A percentile compares a stretch with the other conserved stretches of the same genome.
Evolutionary conservation across 1,140 invertebrate species (phyloP).

Genomic region (Caenorhabditis inopinata): DNA sequence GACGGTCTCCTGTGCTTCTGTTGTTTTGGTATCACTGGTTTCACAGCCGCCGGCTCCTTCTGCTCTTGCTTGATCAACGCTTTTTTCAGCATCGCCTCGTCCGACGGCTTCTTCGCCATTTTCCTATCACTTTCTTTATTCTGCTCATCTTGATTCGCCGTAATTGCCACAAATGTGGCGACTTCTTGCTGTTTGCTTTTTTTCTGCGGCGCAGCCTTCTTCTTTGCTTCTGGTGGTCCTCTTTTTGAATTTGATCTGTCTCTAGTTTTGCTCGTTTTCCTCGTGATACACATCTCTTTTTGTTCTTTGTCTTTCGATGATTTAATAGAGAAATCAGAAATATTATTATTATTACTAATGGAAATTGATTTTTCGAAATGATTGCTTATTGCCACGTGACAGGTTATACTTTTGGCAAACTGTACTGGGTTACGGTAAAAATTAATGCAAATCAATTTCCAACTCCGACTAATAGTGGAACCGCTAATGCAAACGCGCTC

Average conservation of each 20-base stretch:
- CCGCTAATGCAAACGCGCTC: too few species aligned
- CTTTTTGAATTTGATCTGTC: background rate
- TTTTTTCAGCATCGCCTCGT: background rate
- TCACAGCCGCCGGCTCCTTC: too few species aligned
- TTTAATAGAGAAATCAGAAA: too few species aligned
- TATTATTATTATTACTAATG: too few species aligned
- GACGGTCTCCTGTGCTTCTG: too few species aligned
- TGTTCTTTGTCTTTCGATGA: background rate
- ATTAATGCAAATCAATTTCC: too few species aligned
- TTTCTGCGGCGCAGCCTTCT: background rate
- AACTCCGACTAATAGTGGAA: too few species aligned
- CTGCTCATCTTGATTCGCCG: background rate
- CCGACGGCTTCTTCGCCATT: background rate
- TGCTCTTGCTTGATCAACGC: background rate
- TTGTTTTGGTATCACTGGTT: too few species aligned
- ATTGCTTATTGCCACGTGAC: too few species aligned
- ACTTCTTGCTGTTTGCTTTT: background rate
- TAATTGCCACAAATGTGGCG: background rate
- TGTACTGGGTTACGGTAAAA: too few species aligned
- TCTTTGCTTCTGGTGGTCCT: background rate
- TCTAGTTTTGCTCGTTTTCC: background rate
- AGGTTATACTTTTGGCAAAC: too few species aligned
- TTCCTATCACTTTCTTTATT: background rate
- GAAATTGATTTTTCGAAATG: too few species aligned
- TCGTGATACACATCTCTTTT: slow-evolving; percentile 5